These are phyloP conservation scores for Ciconia maguari DNA, from an alignment of 2,113 vertebrate species.

Conservation along the genomic window DNA sequence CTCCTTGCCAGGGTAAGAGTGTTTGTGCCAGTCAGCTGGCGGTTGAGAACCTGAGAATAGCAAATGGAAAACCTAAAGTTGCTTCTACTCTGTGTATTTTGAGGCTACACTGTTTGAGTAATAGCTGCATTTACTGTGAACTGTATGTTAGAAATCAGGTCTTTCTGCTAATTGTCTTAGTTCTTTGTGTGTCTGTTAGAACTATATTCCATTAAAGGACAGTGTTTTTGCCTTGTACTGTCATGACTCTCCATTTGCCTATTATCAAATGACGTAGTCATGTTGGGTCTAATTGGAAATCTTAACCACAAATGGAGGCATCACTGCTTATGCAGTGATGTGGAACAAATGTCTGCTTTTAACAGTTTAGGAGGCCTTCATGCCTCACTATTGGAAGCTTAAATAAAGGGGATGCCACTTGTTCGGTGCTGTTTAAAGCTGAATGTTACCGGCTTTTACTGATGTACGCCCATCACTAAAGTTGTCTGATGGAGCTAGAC, in stretches of 20 bases:
- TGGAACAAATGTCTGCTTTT: background rate
- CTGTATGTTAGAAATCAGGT: background rate
- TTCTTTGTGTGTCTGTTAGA: background rate
- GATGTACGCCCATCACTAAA: fast-evolving
- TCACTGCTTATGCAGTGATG: background rate
- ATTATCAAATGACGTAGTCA: background rate
- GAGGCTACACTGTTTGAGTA: background rate
- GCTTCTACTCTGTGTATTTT: background rate
- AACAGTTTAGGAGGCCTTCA: background rate
- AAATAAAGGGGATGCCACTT: background rate
- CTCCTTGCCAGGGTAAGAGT: background rate
- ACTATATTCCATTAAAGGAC: background rate
- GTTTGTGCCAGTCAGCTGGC: background rate
- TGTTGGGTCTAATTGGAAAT: background rate
- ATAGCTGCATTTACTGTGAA: background rate
- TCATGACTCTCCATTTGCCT: background rate
- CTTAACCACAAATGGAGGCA: background rate
- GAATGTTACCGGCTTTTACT: background rate
- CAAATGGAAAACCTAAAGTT: background rate
- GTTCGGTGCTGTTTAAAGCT: background rate
- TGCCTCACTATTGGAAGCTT: background rate
- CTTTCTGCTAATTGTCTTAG: background rate
- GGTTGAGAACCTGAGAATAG: background rate
- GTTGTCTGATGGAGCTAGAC: background rate
- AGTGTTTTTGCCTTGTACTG: background rate